phyloP scores from a whole-genome alignment of 2,888 invertebrate species.

The Macroteleia sp. region DNA sequence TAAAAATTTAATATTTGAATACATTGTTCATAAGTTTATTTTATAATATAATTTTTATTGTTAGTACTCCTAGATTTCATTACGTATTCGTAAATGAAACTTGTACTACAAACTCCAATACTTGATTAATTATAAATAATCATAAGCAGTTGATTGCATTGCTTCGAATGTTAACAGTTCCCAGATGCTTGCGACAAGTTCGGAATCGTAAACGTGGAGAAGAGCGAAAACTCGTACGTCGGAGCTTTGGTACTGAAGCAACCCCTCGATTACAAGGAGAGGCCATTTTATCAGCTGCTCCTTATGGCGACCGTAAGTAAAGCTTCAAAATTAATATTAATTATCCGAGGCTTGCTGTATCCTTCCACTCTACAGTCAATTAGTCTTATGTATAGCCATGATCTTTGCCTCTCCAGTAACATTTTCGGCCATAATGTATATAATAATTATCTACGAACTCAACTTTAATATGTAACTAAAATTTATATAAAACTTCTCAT shows the following conservation, averaged over 20 bases:
- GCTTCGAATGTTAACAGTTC: too few species aligned
- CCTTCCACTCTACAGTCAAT: constrained; percentile 36
- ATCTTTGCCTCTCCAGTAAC: not conserved
- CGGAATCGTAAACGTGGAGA: constrained; percentile 86
- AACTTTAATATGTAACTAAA: too few species aligned
- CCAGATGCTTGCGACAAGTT: constrained; percentile 90
- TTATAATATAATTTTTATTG: too few species aligned
- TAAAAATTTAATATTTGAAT: too few species aligned
- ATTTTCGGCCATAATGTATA: not conserved
- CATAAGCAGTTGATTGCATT: too few species aligned
- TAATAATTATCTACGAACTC: too few species aligned
- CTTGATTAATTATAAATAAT: too few species aligned
- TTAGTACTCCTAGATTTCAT: too few species aligned
- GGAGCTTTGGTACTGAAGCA: constrained; percentile 90
- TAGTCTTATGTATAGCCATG: constrained; percentile 21
- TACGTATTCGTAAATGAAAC: too few species aligned
- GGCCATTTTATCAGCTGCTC: constrained; percentile 91
- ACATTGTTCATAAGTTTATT: too few species aligned
- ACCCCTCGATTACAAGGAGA: constrained; percentile 90
- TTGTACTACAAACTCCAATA: too few species aligned
- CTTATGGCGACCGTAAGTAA: constrained; percentile 90
- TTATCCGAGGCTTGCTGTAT: constrained; percentile 43
- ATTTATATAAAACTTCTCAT: too few species aligned
- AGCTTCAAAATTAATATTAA: constrained; percentile 70
- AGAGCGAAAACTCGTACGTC: constrained; percentile 88